A percentile compares a stretch with the other conserved stretches of the same genome.
These are phyloP conservation scores for Ambastaia sidthimunki DNA, from an alignment of 2,797 vertebrate genomes.

Conservation along the genomic window DNA sequence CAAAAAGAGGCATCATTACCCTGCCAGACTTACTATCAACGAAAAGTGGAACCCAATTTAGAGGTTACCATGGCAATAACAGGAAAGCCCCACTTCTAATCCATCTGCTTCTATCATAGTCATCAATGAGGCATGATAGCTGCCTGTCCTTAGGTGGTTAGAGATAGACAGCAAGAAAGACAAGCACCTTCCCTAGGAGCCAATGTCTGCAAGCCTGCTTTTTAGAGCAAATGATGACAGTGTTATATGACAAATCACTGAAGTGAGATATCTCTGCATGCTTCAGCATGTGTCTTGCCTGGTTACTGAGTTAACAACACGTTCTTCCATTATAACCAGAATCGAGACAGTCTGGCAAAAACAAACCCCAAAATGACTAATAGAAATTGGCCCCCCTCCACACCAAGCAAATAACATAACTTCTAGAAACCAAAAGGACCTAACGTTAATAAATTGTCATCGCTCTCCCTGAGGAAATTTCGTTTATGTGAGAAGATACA, in stretches of 20 bases:
- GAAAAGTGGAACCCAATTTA: conserved; percentile 41
- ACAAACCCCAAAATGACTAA: conserved; percentile 78
- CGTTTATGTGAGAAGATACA: conserved; percentile 64
- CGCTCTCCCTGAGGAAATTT: conserved; percentile 69
- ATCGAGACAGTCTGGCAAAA: conserved; percentile 65
- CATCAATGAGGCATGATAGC: conserved; percentile 46
- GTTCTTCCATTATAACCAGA: conserved; percentile 68
- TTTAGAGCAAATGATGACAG: conserved; percentile 50
- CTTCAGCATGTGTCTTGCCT: conserved; percentile 76
- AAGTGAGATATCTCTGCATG: conserved; percentile 69
- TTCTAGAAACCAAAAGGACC: conserved; percentile 68
- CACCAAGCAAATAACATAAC: conserved; percentile 54
- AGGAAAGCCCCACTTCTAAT: conserved; percentile 37
- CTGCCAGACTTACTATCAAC: conserved; percentile 24
- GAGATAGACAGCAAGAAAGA: conserved; percentile 37
- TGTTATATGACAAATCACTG: conserved; percentile 72
- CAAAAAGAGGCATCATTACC: conserved; percentile 30
- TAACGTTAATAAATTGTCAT: conserved; percentile 74
- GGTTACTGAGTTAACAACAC: conserved; percentile 67
- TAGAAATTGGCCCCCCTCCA: conserved; percentile 66
- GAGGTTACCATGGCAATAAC: conserved; percentile 46
- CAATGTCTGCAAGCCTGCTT: conserved; percentile 2
- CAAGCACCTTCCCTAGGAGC: conserved; percentile 34
- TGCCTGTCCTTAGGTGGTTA: conserved; percentile 31
- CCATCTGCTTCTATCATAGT: conserved; percentile 34